Evolutionary conservation across 2,797 vertebrate species (phyloP), one percentile per base, ranked within the genome.

Genomic region (Etheostoma nigrum): DNA sequence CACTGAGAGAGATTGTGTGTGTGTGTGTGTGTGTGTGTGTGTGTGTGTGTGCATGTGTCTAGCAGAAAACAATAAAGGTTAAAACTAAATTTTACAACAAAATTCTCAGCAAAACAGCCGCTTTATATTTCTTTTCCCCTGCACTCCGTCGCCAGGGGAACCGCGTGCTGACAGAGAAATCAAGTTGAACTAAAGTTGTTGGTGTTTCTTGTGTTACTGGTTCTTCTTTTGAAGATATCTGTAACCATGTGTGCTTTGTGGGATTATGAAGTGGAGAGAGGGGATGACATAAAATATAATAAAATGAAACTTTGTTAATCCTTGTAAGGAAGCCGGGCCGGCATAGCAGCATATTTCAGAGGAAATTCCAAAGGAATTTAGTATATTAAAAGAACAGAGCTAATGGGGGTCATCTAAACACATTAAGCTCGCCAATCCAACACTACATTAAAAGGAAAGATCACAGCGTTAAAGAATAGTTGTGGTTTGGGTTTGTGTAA

Each of bases 1-100:
- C 57, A 45, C 44, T 9, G 62, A 53, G 48, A 21, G 63, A 48
- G 5, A 30, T 27, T 27, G 19, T 12, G 65, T 19, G 60, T n/a
- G 55, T 21, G 55, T 23, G 47, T 59, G 42, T 16, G 42, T 51
- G 73, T 47, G 66, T 49, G 44, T 73, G 63, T 72, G 64, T 63
- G 62, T 81, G 18, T 23, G 51, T 48, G 54, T 7, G 54, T 45
- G 44, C 73, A 58, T 72, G 58, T 63, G 62, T 81, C 21, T 25
- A 13, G 54, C 66, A 36, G 67, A 73, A 85, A 78, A 89, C 82
- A 78, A 88, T 87, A 78, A 66, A 83, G 83, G 90, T 88, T 78
- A 73, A 75, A 88, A 87, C 74, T 82, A 84, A 78, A 71, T 72
- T 76, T 68, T 59, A 48, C 69, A 36, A 78, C 51, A 4, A 88